phyloP scores from a whole-genome alignment of 2,888 invertebrate species.

The Gasteruption jaculator region DNA sequence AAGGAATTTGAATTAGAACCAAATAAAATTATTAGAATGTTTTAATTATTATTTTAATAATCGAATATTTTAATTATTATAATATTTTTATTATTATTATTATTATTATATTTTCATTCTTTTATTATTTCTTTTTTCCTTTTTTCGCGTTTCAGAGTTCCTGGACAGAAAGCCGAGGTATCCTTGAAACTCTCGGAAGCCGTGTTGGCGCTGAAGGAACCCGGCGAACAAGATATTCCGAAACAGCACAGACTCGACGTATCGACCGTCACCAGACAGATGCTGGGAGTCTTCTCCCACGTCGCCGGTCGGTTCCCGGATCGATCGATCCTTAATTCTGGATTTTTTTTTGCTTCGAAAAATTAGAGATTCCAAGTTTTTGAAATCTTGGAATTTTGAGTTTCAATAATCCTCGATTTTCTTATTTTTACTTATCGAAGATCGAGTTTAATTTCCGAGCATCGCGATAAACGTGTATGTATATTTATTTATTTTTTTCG shows the following conservation, averaged over 20 bases:
- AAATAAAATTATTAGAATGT: too few species aligned
- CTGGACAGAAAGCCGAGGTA: conserved; percentile 82
- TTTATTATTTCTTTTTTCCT: neutral
- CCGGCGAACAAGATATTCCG: conserved; percentile 77
- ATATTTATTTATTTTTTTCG: conserved; percentile 23
- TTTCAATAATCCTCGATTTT: neutral
- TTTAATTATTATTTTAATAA: conserved; percentile 3
- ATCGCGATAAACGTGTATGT: too few species aligned
- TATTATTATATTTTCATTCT: conserved; percentile 14
- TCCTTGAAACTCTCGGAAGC: conserved; percentile 79
- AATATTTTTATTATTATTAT: too few species aligned
- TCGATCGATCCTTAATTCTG: too few species aligned
- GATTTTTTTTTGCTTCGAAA: too few species aligned
- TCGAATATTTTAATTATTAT: conserved; percentile 1
- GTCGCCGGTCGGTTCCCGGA: conserved; percentile 64
- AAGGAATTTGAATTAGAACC: too few species aligned
- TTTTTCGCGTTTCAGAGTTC: conserved; percentile 48
- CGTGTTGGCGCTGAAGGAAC: conserved; percentile 72
- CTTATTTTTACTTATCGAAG: neutral
- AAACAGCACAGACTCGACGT: conserved; percentile 90
- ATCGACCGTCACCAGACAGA: conserved; percentile 86
- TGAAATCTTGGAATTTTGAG: too few species aligned
- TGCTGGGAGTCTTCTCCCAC: conserved; percentile 89
- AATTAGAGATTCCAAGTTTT: too few species aligned
- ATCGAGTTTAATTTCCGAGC: too few species aligned